Base-by-base conservation (phyloP, 2,797 vertebrate genomes). In the Epinephelus malabaricus region DNA sequence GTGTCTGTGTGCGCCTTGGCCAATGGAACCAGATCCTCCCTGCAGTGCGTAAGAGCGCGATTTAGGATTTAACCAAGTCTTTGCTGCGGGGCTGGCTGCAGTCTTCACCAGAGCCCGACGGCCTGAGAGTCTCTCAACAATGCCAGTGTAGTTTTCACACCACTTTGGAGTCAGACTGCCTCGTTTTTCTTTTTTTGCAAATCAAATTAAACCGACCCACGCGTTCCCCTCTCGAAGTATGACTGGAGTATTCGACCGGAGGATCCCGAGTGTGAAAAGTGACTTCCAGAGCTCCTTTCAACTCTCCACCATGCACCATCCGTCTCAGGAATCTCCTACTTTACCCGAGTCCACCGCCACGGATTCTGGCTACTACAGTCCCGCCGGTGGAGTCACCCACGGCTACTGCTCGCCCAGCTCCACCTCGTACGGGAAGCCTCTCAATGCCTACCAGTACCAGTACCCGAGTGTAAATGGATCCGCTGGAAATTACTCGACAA, bases 11-110 rank as follows among this genome's bases (percentile, higher is more conserved):
- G 96, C 94, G 95, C 96, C 95, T 96, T 97, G 97, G 97, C 98
- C 98, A 99, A 98, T 98, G 96, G 97, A 97, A 96, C 97, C 97
- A 95, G 97, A 97, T 98, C 98, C 97, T 97, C 97, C 98, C 97
- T 96, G 96, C 97, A 97, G 97, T 97, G 98, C 98, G 98, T 99
- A 98, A 98, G 96, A 98, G 97, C 95, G 96, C 97, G 96, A 96
- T 97, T 98, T 96, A 96, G 97, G 97, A 98, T 98, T 99, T 98
- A 98, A 98, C 97, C 97, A 98, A 97, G 97, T 97, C 96, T 96
- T 95, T 96, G 96, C 97, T 97, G 96, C 93, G 94, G 94, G 96
- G 95, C 96, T 95, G 96, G 95, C 95, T 96, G 96, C 97, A 97
- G 97, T 97, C 96, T 95, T 96, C 96, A 95, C 89, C 95, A 96